Percentiles rank a stretch among this genome's conserved stretches.
Conservation (phyloP, 2,113 vertebrate genomes). For the Corvus cornix region DNA sequence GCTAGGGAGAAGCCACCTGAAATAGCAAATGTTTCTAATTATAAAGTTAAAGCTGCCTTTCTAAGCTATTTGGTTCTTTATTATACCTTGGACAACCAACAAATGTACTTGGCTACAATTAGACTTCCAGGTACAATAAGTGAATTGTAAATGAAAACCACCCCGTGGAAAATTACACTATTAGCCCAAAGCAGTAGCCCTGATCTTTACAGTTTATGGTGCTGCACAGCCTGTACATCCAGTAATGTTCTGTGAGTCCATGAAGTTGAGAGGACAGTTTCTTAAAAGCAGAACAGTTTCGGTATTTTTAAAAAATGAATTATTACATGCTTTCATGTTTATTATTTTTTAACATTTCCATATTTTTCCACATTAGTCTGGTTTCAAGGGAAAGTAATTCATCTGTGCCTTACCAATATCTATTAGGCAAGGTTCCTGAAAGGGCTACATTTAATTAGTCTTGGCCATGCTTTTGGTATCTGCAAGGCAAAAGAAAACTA, state of each 20-base stretch:
- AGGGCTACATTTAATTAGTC: not conserved
- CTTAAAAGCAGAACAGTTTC: not conserved
- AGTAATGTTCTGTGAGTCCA: not conserved
- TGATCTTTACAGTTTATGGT: conserved; percentile 4
- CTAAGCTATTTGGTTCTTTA: conserved; percentile 3
- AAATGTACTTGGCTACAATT: conserved; percentile 37
- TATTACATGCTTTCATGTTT: not conserved
- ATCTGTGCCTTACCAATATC: not conserved
- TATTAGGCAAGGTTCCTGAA: not conserved
- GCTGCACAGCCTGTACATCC: not conserved
- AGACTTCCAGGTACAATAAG: not conserved
- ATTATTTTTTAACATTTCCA: not conserved
- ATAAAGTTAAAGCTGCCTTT: conserved; percentile 32
- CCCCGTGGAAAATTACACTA: conserved; percentile 27
- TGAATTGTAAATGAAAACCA: conserved; percentile 36
- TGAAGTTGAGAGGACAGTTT: not conserved
- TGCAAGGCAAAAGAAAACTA: not conserved
- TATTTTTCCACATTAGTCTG: not conserved
- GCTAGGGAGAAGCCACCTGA: not conserved
- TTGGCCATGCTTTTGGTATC: not conserved
- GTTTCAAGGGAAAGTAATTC: not conserved
- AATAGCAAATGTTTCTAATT: conserved; percentile 35
- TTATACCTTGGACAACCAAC: not conserved
- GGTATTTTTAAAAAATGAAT: not conserved
- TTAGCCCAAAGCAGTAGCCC: not conserved